phyloP scores from a whole-genome alignment of 2,113 vertebrate species.

The Oryzias melastigma region DNA sequence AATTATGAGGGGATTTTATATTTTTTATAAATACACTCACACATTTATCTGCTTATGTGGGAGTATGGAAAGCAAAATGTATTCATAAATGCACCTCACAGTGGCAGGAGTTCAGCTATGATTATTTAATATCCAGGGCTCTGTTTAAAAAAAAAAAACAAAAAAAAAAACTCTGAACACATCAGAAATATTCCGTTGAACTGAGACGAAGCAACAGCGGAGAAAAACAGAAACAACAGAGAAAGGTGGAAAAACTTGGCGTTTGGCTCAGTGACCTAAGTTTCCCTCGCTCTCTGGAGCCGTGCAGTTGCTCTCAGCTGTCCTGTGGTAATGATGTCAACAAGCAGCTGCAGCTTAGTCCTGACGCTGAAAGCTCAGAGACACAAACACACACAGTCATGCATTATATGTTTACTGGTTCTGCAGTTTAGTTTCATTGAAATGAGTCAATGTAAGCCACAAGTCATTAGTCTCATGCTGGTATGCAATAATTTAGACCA shows the following conservation, averaged over 20 bases:
- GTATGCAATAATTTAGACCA: not conserved
- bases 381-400: constrained; percentile 16
- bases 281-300: constrained; percentile 28
- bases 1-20: too few relatives aligned
- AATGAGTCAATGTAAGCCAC: not conserved
- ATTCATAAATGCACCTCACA: constrained; percentile 27
- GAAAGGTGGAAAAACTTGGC: constrained; percentile 11
- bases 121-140: constrained; percentile 10
- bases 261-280: constrained; percentile 33
- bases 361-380: constrained; percentile 43
- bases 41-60: not conserved
- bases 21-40: too few relatives aligned
- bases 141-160: constrained; percentile 18
- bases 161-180: too few relatives aligned
- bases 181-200: not conserved
- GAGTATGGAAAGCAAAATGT: constrained; percentile 15
- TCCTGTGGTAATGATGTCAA: constrained; percentile 68
- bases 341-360: constrained; percentile 63
- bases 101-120: constrained; percentile 35
- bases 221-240: constrained; percentile 7
- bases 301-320: constrained; percentile 60
- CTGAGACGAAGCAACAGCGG: not conserved
- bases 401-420: not conserved
- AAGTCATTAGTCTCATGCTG: not conserved
- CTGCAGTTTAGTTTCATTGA: not conserved